These are phyloP conservation scores for Odontocolon sp. DNA, from an alignment of 2,888 invertebrate species.

Conservation along the genomic window DNA sequence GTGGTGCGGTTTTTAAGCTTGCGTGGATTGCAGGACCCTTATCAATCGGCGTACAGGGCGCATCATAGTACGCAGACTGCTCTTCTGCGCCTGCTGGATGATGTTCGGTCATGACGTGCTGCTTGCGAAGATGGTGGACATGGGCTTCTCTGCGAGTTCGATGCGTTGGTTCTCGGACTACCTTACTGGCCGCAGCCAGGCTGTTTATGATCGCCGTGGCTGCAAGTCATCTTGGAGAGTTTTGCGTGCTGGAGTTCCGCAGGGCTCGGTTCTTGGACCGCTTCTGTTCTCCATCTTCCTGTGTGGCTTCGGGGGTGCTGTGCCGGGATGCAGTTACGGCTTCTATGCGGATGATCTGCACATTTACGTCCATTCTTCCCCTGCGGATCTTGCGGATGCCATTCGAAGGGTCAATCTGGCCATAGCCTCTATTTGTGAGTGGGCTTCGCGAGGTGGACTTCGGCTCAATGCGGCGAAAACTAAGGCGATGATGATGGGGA, in stretches of 20 bases:
- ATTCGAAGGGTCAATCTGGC: neutral
- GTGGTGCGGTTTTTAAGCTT: neutral
- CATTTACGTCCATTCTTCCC: neutral
- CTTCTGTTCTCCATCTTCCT: neutral
- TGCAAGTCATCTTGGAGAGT: neutral
- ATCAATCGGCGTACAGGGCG: neutral
- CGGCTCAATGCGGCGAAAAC: neutral
- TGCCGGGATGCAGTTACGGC: neutral
- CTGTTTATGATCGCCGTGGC: neutral
- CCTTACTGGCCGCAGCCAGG: neutral
- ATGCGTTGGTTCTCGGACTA: neutral
- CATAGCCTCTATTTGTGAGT: neutral
- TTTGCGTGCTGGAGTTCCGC: neutral
- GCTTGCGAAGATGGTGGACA: neutral
- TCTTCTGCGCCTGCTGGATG: neutral
- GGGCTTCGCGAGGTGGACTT: neutral
- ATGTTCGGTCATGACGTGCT: neutral
- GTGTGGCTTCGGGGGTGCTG: neutral
- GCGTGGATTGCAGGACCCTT: neutral
- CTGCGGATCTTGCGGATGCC: neutral
- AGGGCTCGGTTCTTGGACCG: neutral
- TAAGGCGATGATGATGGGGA: neutral
- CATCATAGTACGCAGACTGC: neutral
- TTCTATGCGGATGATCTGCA: slow-evolving; percentile 2
- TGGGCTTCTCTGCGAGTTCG: neutral